phyloP scores from a whole-genome alignment of 1,140 invertebrate species.

The Drosophila nannoptera region DNA sequence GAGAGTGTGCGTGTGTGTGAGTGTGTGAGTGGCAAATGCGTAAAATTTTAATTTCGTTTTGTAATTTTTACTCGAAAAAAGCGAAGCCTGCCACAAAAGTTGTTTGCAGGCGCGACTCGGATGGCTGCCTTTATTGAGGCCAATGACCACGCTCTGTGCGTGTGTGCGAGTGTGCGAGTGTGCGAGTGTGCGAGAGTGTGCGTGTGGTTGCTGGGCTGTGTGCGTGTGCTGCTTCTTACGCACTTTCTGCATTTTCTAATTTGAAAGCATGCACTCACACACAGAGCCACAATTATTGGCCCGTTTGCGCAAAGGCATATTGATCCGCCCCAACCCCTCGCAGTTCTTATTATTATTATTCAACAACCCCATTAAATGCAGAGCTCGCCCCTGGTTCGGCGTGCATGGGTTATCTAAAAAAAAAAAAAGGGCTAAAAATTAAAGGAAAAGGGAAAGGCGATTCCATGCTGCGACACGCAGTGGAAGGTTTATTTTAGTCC shows the following conservation, averaged over 20 bases:
- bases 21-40: constrained; percentile 60
- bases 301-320: constrained; percentile 56
- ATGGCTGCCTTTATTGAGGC: constrained; percentile 60
- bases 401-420: constrained; percentile 52
- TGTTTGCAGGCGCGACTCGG: constrained; percentile 54
- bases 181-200: no score
- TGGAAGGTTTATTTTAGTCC: constrained; percentile 16
- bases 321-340: constrained; percentile 63
- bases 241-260: constrained; percentile 74
- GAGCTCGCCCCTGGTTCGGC: constrained; percentile 9
- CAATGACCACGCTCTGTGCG: constrained; percentile 61
- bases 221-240: constrained; percentile 61
- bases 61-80: constrained; percentile 64
- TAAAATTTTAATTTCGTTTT: constrained; percentile 77
- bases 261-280: constrained; percentile 46
- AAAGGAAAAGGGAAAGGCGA: background rate
- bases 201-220: no score
- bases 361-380: constrained; percentile 71
- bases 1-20: constrained; percentile 25
- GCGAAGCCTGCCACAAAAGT: constrained; percentile 51
- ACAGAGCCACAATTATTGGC: constrained; percentile 54
- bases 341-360: constrained; percentile 59
- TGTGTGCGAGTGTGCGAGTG: background rate
- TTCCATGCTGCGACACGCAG: constrained; percentile 33
- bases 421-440: background rate